Evolutionary conservation across 1,140 invertebrate species (phyloP).

Genomic region (Lordiphosa clarofinis): DNA sequence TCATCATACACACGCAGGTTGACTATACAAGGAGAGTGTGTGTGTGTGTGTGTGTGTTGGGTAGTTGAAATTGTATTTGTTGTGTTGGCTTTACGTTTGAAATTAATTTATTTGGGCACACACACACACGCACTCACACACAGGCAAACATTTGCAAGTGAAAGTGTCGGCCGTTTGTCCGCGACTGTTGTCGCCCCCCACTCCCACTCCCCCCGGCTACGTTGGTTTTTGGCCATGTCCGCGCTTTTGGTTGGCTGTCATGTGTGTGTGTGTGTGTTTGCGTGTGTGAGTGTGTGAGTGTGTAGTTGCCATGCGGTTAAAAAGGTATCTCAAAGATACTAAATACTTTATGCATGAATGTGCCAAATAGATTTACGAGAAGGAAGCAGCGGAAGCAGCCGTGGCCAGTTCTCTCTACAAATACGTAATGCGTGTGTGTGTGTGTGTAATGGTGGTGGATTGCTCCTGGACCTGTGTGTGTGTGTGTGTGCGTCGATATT

Average conservation of each 20-base stretch:
- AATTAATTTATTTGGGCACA: conserved; percentile 69
- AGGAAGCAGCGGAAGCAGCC: conserved; percentile 25
- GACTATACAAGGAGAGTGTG: neutral
- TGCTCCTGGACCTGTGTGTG: conserved; percentile 22
- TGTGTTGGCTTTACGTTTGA: conserved; percentile 58
- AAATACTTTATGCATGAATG: conserved; percentile 78
- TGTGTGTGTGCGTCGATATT: conserved; percentile 65
- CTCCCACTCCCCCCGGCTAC: neutral
- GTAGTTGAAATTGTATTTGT: conserved; percentile 66
- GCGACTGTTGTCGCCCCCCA: conserved; percentile 11
- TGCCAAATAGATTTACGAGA: conserved; percentile 77
- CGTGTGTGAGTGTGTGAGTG: conserved; percentile 30
- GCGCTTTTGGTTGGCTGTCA: conserved; percentile 73
- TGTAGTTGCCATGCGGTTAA: conserved; percentile 75
- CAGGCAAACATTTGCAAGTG: conserved; percentile 40
- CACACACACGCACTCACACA: conserved; percentile 16
- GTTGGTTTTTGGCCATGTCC: conserved; percentile 38
- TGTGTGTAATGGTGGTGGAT: conserved; percentile 39
- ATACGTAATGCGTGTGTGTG: conserved; percentile 16
- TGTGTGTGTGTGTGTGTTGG: conserved; percentile 14
- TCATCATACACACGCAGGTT: too few species aligned
- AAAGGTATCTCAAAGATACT: conserved; percentile 77
- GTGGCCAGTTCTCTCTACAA: conserved; percentile 19
- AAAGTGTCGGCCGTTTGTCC: conserved; percentile 61
- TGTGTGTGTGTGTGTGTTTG: conserved; percentile 29